Percentiles rank a stretch among this genome's conserved stretches.
These are phyloP conservation scores for Rhodeus uyekii DNA, from an alignment of 2,797 vertebrate species.

Conservation along the genomic window DNA sequence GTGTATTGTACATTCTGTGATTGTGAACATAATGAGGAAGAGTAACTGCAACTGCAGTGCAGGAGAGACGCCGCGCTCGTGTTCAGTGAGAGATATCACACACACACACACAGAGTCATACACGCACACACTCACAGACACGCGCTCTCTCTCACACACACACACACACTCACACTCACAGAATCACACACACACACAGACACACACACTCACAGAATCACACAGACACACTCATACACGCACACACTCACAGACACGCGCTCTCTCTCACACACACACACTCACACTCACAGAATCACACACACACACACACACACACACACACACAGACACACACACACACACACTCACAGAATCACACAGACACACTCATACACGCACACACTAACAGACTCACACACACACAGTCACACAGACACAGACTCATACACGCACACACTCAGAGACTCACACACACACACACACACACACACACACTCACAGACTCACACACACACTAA, in stretches of 20 bases:
- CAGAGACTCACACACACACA: no score
- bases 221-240: no score
- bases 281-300: neutral
- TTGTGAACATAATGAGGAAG: neutral
- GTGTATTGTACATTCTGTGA: constrained; percentile 3
- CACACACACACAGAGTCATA: neutral
- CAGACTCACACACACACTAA: no score
- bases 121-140: neutral
- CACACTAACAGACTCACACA: neutral
- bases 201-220: no score
- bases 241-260: neutral
- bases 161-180: neutral
- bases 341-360: no score
- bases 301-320: neutral
- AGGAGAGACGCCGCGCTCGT: neutral
- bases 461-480: neutral
- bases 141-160: no score
- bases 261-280: neutral
- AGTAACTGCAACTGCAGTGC: no score
- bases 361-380: no score
- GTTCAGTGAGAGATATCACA: neutral
- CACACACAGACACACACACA: neutral
- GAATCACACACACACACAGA: neutral
- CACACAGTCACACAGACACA: no score
- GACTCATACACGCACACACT: neutral